Base-by-base conservation (phyloP, 2,888 invertebrate genomes). In the Melikaiella ostensackeni region DNA sequence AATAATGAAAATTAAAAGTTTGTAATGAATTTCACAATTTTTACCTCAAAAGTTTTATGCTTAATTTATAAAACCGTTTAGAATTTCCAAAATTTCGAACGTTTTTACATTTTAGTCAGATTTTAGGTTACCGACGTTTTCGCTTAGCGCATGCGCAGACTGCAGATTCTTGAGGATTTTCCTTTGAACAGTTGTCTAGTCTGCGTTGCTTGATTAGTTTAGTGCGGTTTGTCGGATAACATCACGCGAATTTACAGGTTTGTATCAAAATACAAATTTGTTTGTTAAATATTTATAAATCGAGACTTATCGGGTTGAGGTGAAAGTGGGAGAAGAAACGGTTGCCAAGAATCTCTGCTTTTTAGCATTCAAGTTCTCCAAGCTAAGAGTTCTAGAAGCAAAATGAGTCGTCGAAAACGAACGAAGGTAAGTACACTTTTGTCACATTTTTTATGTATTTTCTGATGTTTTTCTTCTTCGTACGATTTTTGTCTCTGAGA, bases 371-470 rank as follows among this genome's bases (percentile, higher is more conserved):
- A 27, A 59, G 16, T 59, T 11, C 30, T 70, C 46, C 11, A 50
- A 33, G 27, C 11, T 11, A 55, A 50, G 50, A n/a, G 46, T 30
- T 70, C 30, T n/a, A 33, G 50, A 50, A 24, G 63, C 75, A 86
- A 88, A 88, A 94, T 94, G 94, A 94, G 94, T 88, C 93, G 94
- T 63, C 92, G 94, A 80, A 94, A 94, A 88, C 93, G 94, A 82
- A 91, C 92, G 62, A 94, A 93, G 93, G 94, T 92, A 84, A 75
- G 82, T 59, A 62, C 16, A 63, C 62, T 63, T 35, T 24, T 27
- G 35, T 64, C 38, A 21, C 59, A 57, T 75, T 75, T 74, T 61
- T 30, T n/a, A n/a, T 30, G n/a, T 30, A 46, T 61, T 46, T 42
- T 42, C 16, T n/a, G 0, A 19, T 62, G 27, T 42, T 63, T 63